phyloP scores from a whole-genome alignment of 2,797 vertebrate species.

The Tiaroga cobitis region DNA sequence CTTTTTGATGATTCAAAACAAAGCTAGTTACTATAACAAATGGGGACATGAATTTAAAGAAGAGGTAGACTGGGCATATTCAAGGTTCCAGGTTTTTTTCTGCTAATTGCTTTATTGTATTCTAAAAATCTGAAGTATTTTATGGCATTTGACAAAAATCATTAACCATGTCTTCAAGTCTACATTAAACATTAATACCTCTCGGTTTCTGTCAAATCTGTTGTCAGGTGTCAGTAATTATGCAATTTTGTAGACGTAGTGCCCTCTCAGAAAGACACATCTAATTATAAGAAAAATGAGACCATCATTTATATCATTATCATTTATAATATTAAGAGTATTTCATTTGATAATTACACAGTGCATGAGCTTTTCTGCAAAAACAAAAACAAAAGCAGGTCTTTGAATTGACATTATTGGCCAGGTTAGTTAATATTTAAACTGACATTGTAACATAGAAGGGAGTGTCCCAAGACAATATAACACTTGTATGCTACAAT shows the following conservation, averaged over 20 bases:
- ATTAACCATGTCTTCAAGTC: neutral
- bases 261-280: slow-evolving; percentile 7
- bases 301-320: neutral
- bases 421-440: slow-evolving; percentile 15
- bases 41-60: slow-evolving; percentile 5
- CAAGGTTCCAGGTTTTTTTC: neutral
- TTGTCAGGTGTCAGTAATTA: neutral
- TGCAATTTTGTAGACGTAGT: neutral
- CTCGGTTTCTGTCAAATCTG: slow-evolving; percentile 12
- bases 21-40: slow-evolving; percentile 4
- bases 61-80: slow-evolving; percentile 1
- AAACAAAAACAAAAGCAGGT: neutral
- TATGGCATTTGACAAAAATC: neutral
- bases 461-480: neutral
- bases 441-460: neutral
- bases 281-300: neutral
- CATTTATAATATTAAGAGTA: neutral
- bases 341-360: neutral
- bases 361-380: slow-evolving; percentile 1
- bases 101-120: neutral
- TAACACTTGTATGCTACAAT: slow-evolving; percentile 5
- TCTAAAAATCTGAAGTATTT: neutral
- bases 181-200: slow-evolving; percentile 18
- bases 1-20: neutral
- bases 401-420: slow-evolving; percentile 11